These are phyloP conservation scores for Anthonomus grandis DNA, from an alignment of 1,140 invertebrate genomes.

Conservation along the genomic window DNA sequence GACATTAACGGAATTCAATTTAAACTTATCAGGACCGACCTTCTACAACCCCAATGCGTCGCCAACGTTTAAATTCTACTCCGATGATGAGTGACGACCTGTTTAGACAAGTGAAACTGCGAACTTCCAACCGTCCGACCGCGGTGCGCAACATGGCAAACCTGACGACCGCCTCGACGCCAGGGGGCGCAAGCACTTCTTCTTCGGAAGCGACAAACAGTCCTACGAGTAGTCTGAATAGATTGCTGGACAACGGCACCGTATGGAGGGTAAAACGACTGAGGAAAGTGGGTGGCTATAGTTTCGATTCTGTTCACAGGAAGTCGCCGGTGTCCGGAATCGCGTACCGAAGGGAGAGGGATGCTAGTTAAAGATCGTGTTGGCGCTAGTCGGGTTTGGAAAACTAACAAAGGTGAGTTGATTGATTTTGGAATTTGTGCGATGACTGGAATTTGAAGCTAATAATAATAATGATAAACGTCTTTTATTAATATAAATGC, in stretches of 20 bases:
- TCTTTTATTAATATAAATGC: no score
- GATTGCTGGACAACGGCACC: conserved; percentile 31
- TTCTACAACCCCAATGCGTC: conserved; percentile 2
- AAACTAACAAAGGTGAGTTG: no score
- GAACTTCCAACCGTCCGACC: background rate
- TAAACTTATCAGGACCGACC: conserved; percentile 28
- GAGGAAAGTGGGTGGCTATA: conserved; percentile 32
- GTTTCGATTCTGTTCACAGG: conserved; percentile 37
- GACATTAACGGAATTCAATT: no score
- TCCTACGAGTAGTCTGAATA: conserved; percentile 32
- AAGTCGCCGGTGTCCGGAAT: background rate
- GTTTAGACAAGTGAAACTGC: conserved; percentile 37
- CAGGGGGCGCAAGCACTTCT: background rate
- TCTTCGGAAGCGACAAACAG: conserved; percentile 24
- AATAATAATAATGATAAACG: no score
- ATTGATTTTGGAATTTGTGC: no score
- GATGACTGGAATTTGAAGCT: no score
- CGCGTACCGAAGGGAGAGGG: conserved; percentile 5
- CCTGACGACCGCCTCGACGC: background rate
- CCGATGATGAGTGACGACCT: conserved; percentile 35
- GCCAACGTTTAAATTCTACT: conserved; percentile 18
- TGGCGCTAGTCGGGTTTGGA: no score
- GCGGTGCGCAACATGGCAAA: no score
- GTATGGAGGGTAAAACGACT: conserved; percentile 35
- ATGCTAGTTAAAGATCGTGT: conserved; percentile 1